Conservation (phyloP, 2,113 vertebrate species). For the Pheucticus melanocephalus region DNA sequence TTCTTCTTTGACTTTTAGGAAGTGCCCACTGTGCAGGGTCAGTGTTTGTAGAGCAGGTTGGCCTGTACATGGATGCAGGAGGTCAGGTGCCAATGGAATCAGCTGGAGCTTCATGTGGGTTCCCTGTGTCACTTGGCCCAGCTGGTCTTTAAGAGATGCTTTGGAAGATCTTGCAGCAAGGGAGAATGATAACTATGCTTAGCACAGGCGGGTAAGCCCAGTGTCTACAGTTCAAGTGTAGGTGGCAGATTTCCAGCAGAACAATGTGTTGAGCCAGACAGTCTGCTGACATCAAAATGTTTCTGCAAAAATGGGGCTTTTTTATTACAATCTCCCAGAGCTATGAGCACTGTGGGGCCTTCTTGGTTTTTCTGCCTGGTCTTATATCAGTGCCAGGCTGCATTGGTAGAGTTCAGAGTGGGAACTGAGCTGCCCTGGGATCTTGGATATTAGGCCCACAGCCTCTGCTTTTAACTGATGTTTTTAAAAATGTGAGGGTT, state of each 20-base stretch:
- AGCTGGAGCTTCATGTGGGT: rapidly evolving
- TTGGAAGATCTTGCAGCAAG: neutral
- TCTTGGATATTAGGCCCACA: neutral
- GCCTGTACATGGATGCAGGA: neutral
- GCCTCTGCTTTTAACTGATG: neutral
- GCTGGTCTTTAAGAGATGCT: neutral
- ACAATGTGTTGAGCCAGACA: neutral
- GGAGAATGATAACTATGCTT: neutral
- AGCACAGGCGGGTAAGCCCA: neutral
- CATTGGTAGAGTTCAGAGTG: rapidly evolving
- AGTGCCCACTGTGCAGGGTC: neutral
- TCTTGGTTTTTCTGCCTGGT: neutral
- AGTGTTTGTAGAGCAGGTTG: neutral
- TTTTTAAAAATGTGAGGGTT: neutral
- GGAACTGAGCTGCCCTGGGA: neutral
- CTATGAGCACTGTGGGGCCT: neutral
- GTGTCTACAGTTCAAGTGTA: neutral
- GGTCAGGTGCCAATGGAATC: neutral
- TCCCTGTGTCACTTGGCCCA: neutral
- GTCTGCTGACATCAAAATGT: neutral
- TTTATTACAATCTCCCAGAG: neutral
- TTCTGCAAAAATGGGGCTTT: neutral
- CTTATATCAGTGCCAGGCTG: neutral
- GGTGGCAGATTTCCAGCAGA: neutral
- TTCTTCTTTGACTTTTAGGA: neutral